A percentile compares a stretch with the other conserved stretches of the same genome.
Evolutionary conservation across 2,888 invertebrate species (phyloP).

Genomic region (Eueremaeus valkanovi): DNA sequence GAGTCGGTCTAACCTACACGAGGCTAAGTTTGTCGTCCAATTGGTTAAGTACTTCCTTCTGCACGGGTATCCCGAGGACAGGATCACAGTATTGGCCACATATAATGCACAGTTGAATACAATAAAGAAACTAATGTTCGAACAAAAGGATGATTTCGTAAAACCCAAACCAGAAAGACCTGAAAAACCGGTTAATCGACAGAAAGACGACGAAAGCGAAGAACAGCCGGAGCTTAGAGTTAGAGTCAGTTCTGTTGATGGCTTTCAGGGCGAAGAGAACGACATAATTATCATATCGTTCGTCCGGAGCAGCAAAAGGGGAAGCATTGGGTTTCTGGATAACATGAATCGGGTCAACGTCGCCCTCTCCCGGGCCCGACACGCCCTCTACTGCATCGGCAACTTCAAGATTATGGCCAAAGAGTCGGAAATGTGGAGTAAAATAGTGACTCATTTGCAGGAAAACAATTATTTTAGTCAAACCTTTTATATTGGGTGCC

Average conservation of each 20-base stretch:
- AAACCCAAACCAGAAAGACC: background rate
- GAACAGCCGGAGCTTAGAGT: background rate
- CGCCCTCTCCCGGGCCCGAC: slow-evolving; percentile 37
- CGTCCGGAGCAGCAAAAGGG: slow-evolving; percentile 16
- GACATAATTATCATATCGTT: slow-evolving; percentile 38
- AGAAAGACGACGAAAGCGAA: background rate
- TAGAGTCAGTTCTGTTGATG: slow-evolving; percentile 35
- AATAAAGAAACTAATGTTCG: slow-evolving; percentile 44
- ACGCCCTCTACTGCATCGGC: slow-evolving; percentile 37
- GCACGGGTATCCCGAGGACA: slow-evolving; percentile 48
- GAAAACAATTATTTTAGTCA: background rate
- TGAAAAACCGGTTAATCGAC: background rate
- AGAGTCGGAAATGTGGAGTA: slow-evolving; percentile 13
- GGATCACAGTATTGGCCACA: slow-evolving; percentile 52
- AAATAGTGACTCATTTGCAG: background rate
- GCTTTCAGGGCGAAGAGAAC: slow-evolving; percentile 39
- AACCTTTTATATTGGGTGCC: slow-evolving; percentile 8
- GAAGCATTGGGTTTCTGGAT: slow-evolving; percentile 28
- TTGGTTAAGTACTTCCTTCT: slow-evolving; percentile 39
- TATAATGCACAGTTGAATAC: slow-evolving; percentile 51
- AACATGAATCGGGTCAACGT: slow-evolving; percentile 33
- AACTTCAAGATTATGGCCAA: slow-evolving; percentile 30
- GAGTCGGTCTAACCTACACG: slow-evolving; percentile 48
- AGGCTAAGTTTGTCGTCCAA: slow-evolving; percentile 46
- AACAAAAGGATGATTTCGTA: background rate